Conservation (phyloP, 2,113 vertebrate species). For the Cromileptes altivelis region DNA sequence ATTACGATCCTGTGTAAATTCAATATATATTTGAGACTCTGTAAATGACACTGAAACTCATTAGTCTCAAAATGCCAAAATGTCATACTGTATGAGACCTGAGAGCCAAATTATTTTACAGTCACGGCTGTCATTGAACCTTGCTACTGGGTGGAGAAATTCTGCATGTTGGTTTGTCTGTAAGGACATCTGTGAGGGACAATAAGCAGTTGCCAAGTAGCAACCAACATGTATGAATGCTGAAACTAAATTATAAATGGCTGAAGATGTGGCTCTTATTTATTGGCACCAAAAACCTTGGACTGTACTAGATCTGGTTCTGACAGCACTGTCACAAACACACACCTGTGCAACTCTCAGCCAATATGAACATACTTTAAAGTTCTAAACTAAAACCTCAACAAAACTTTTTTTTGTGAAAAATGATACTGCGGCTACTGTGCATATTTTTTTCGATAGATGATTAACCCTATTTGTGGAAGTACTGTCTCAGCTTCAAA, state of each 20-base stretch:
- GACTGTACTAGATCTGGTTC: too few species aligned
- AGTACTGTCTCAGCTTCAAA: too few species aligned
- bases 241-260: neutral
- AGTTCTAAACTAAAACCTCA: too few species aligned
- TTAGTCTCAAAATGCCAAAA: slow-evolving; percentile 73
- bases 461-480: too few species aligned
- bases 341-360: too few species aligned
- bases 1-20: slow-evolving; percentile 59
- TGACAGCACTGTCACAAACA: too few species aligned
- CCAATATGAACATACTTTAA: too few species aligned
- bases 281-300: neutral
- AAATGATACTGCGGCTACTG: too few species aligned
- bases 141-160: neutral
- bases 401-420: too few species aligned
- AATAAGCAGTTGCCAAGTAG: neutral
- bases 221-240: neutral
- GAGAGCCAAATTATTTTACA: slow-evolving; percentile 29
- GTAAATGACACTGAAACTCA: slow-evolving; percentile 72
- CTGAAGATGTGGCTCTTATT: neutral
- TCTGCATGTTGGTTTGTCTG: neutral
- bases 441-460: too few species aligned
- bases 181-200: slow-evolving; percentile 3
- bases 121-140: slow-evolving; percentile 17
- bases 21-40: slow-evolving; percentile 63
- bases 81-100: slow-evolving; percentile 50